These are phyloP conservation scores for Apodemia hepburni DNA, from an alignment of 2,888 invertebrate genomes.

Conservation along the genomic window DNA sequence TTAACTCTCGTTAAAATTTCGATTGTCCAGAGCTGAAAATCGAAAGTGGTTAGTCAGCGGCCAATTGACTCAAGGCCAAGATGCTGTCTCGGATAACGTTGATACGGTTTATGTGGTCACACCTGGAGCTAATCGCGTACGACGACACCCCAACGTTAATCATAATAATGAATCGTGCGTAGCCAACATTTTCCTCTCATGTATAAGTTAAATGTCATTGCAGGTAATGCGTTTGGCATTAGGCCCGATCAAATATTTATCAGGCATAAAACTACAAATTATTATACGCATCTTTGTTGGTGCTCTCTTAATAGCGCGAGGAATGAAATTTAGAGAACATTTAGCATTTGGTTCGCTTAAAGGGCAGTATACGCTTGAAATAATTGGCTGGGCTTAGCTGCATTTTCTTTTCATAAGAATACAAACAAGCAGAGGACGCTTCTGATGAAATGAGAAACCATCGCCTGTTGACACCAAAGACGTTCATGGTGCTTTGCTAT, in stretches of 20 bases:
- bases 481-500: too few species aligned
- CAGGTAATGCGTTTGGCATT: slow-evolving; percentile 54
- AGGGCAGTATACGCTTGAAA: background rate
- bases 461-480: too few species aligned
- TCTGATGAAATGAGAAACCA: too few species aligned
- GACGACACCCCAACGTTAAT: slow-evolving; percentile 56
- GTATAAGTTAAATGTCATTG: slow-evolving; percentile 47
- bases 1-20: background rate
- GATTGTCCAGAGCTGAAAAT: slow-evolving; percentile 40
- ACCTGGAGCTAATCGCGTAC: slow-evolving; percentile 46
- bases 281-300: slow-evolving; percentile 1
- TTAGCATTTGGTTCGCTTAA: background rate
- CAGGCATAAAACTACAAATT: slow-evolving; percentile 9
- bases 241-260: slow-evolving; percentile 25
- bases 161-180: slow-evolving; percentile 36
- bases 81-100: slow-evolving; percentile 73
- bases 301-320: background rate
- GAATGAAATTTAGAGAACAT: background rate
- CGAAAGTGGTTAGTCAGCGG: slow-evolving; percentile 58
- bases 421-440: too few species aligned
- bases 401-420: too few species aligned
- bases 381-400: too few species aligned
- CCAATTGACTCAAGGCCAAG: slow-evolving; percentile 72
- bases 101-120: slow-evolving; percentile 56
- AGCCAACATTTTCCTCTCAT: slow-evolving; percentile 40